Percentiles rank a stretch among this genome's conserved stretches.
Conservation (phyloP, 2,113 vertebrate genomes). For the Pan paniscus region DNA sequence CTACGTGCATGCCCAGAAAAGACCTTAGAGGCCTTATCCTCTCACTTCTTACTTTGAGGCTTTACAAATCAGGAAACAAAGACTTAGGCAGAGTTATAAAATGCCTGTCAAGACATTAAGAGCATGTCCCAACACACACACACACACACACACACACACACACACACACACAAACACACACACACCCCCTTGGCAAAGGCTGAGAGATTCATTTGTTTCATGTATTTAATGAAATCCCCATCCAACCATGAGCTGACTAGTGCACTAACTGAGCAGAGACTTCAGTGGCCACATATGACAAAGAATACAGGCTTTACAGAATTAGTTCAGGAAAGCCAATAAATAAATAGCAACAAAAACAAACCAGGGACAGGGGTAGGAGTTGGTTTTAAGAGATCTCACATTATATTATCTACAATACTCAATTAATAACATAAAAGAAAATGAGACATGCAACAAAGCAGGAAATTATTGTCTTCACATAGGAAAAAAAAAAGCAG, state of each 20-base stretch:
- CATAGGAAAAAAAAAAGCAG: neutral
- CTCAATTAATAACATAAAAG: neutral
- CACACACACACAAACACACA: neutral
- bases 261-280: neutral
- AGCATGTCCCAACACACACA: too few species aligned
- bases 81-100: neutral
- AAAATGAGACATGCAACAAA: neutral
- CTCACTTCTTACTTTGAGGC: neutral
- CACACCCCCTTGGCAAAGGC: neutral
- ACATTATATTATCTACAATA: neutral
- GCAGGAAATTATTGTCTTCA: neutral
- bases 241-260: neutral
- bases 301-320: neutral
- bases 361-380: neutral
- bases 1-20: neutral
- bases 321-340: neutral
- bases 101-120: neutral
- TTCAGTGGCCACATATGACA: neutral
- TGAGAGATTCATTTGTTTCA: neutral
- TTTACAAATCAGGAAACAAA: neutral
- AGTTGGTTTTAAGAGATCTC: neutral
- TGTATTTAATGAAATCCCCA: neutral
- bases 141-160: neutral
- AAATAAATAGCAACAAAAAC: neutral
- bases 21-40: neutral